Conservation (phyloP, 1,140 invertebrate species). For the Calycopis cecrops region DNA sequence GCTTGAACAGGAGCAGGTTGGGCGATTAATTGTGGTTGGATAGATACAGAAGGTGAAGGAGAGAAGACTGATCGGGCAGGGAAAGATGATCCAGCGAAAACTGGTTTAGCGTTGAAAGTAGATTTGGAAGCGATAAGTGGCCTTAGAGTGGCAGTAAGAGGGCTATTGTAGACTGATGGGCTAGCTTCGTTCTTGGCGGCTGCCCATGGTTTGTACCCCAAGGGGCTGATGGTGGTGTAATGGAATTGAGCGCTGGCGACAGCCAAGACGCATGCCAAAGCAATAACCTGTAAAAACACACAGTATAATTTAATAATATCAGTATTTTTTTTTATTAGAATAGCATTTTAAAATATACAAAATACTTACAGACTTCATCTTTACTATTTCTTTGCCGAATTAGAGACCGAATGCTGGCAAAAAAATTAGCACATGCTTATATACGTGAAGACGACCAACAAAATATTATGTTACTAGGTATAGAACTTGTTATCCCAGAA, state of each 20-base stretch:
- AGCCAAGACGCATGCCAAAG: conserved; percentile 5
- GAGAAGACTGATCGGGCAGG: background rate
- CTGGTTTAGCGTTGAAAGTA: background rate
- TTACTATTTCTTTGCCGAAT: conserved; percentile 1
- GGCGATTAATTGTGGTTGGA: background rate
- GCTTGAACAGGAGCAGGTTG: background rate
- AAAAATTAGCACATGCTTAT: no score
- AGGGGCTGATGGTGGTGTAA: no score
- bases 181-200: no score
- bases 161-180: no score
- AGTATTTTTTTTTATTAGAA: no score
- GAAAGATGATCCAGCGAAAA: background rate
- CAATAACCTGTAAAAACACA: background rate
- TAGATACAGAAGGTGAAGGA: background rate
- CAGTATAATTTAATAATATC: no score
- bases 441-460: no score
- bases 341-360: background rate
- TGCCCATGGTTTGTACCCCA: no score
- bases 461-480: background rate
- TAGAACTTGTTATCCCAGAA: conserved; percentile 5
- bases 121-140: no score
- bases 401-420: background rate
- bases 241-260: background rate
- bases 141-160: no score
- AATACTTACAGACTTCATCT: conserved; percentile 1